Evolutionary conservation across 2,888 invertebrate species (phyloP).

Genomic region (Caenorhabditis angaria): DNA sequence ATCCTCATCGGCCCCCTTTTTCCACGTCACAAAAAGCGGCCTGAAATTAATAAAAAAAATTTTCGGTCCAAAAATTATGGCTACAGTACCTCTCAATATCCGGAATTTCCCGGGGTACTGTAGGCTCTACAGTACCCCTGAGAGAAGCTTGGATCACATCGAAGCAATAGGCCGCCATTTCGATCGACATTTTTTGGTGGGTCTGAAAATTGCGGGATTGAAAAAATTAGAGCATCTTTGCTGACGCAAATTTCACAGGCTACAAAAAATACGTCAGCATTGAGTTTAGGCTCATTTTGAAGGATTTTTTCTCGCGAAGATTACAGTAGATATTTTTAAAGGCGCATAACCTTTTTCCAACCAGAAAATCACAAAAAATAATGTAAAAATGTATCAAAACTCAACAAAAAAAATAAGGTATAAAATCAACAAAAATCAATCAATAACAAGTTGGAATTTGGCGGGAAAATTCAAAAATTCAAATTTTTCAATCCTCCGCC

Average conservation of each 20-base stretch:
- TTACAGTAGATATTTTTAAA: too few relatives aligned
- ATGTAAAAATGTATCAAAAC: neutral
- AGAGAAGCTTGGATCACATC: conserved; percentile 95
- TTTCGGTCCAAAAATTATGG: too few relatives aligned
- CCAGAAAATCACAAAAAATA: too few relatives aligned
- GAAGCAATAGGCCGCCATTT: conserved; percentile 99
- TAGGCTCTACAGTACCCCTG: conserved; percentile 89
- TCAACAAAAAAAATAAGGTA: neutral
- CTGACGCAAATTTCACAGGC: too few relatives aligned
- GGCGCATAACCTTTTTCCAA: too few relatives aligned
- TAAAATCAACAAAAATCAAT: conserved; percentile 14
- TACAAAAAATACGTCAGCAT: too few relatives aligned
- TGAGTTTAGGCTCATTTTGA: too few relatives aligned
- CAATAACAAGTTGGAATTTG: conserved; percentile 17
- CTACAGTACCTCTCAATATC: conserved; percentile 11
- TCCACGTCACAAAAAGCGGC: conserved; percentile 99
- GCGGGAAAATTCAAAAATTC: conserved; percentile 6
- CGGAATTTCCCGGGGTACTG: conserved; percentile 84
- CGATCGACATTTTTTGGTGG: conserved; percentile 75
- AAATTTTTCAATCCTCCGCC: neutral
- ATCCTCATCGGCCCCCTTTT: conserved; percentile 92
- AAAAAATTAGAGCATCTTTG: neutral
- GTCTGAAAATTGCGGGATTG: neutral
- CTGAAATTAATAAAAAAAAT: conserved; percentile 76
- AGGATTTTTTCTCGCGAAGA: too few relatives aligned